A percentile compares a stretch with the other conserved stretches of the same genome.
phyloP scores from a whole-genome alignment of 2,888 invertebrate genomes.

The Mimas tiliae region DNA sequence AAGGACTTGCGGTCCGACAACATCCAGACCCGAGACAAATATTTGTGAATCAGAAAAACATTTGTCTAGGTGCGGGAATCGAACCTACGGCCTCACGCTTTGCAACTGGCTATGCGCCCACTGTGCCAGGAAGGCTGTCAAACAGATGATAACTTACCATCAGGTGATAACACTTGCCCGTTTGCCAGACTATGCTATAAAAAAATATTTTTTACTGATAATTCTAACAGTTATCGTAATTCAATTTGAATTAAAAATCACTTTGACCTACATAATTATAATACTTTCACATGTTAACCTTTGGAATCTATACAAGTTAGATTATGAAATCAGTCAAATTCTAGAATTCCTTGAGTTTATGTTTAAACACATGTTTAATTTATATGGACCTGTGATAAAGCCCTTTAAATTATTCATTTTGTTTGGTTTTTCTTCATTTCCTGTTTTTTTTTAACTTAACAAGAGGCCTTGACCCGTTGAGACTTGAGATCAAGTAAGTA shows the following conservation, averaged over 20 bases:
- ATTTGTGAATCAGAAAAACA: too few relatives aligned
- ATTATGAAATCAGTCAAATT: not conserved
- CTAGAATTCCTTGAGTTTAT: slow-evolving; percentile 1
- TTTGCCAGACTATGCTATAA: too few relatives aligned
- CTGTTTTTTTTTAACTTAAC: not conserved
- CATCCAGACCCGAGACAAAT: too few relatives aligned
- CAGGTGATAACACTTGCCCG: too few relatives aligned
- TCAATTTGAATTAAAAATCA: slow-evolving; percentile 1
- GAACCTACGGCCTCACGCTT: too few relatives aligned
- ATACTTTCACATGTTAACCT: not conserved
- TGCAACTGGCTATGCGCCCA: too few relatives aligned
- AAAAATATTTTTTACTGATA: too few relatives aligned
- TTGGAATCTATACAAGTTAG: not conserved
- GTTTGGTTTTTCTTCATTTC: not conserved
- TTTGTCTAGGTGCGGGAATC: too few relatives aligned
- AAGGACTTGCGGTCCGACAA: too few relatives aligned
- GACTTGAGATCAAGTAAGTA: not conserved
- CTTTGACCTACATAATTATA: not conserved
- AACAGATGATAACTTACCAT: too few relatives aligned
- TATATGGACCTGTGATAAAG: not conserved
- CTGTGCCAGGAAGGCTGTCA: too few relatives aligned
- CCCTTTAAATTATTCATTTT: not conserved
- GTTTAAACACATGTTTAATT: not conserved
- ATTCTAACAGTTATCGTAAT: not conserved
- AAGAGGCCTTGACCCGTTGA: not conserved